Base-by-base conservation (phyloP, 2,888 invertebrate genomes). In the Eledone cirrhosa region DNA sequence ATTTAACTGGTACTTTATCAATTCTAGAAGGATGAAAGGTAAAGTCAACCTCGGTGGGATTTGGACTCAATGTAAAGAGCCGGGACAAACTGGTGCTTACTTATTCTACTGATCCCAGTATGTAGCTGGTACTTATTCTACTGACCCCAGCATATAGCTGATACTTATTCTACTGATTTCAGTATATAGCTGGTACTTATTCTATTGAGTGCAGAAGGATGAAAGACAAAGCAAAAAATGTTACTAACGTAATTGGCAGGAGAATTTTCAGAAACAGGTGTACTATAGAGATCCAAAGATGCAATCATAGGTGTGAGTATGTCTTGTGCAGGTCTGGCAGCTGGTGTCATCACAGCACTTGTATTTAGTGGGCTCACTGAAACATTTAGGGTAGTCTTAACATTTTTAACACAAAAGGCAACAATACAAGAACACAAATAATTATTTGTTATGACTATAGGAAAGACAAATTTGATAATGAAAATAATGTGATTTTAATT, bases 341-440 rank as follows among this genome's bases (percentile, higher is more conserved):
- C 63, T 27, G 69, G 67, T 8, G 29, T 48, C 31, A 63, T 77
- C 77, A 33, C 41, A 27, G 63, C 29, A n/a, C 48, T 48, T 41
- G 48, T 48, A n/a, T 53, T 24, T 77, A 78, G 24, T n/a, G 78
- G 48, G 27, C 75, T 79, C 75, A 81, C 81, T 81, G 78, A 33
- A 74, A 80, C 8, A 29, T 31, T 31, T 11, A 74, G 47, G 72
- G 47, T 29, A 63, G 27, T 27, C 19, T 67, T 16, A 48, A 13
- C 19, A 47, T 22, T 24, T 1, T 33, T 16, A 78, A 24, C 11
- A 22, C 13, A 31, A 11, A 29, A 16, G 29, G 24, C 24, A 67
- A n/a, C 11, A 0, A 27, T n/a, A 11, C n/a, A 63, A 63, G 27
- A 63, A 22, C 8, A 63, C 8, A 14, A 63, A n/a, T 11, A 22